These are phyloP conservation scores for Gymnoscopelus braueri DNA, from an alignment of 2,797 vertebrate species.

Conservation along the genomic window DNA sequence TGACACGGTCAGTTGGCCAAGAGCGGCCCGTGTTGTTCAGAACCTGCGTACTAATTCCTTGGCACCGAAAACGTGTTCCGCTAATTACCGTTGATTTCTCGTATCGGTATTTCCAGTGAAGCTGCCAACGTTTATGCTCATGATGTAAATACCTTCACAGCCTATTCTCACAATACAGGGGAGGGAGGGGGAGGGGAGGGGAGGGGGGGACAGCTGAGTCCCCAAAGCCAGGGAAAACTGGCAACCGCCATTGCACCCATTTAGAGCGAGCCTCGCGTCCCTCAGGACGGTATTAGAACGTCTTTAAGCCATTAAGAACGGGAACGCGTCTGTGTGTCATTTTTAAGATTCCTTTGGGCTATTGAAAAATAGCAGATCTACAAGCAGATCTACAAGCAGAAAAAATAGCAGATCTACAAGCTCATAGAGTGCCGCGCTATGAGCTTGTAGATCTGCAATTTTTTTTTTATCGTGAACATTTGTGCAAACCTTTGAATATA, in stretches of 20 bases:
- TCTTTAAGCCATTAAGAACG: too few relatives aligned
- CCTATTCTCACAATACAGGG: constrained; percentile 33
- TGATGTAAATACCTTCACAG: constrained; percentile 66
- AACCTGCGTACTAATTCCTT: constrained; percentile 5
- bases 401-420: too few relatives aligned
- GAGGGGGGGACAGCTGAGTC: constrained; percentile 31
- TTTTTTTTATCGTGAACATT: too few relatives aligned
- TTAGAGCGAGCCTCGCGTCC: constrained; percentile 60
- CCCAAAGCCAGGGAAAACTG: constrained; percentile 54
- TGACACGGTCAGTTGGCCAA: too few relatives aligned
- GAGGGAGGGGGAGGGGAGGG: too few relatives aligned
- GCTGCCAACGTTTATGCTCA: constrained; percentile 48
- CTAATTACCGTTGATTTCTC: constrained; percentile 66
- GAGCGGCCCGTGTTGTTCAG: neutral
- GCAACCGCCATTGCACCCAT: constrained; percentile 49
- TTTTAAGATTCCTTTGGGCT: too few relatives aligned
- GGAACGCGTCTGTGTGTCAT: too few relatives aligned
- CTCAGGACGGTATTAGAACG: constrained; percentile 66
- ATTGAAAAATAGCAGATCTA: too few relatives aligned
- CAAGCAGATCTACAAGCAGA: too few relatives aligned
- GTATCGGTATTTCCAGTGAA: constrained; percentile 49
- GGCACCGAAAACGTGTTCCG: constrained; percentile 48
- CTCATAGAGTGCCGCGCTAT: too few relatives aligned
- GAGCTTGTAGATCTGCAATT: too few relatives aligned
- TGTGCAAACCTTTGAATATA: too few relatives aligned